These are phyloP conservation scores for Zaprionus lineosus DNA, from an alignment of 2,888 invertebrate genomes.

Conservation along the genomic window DNA sequence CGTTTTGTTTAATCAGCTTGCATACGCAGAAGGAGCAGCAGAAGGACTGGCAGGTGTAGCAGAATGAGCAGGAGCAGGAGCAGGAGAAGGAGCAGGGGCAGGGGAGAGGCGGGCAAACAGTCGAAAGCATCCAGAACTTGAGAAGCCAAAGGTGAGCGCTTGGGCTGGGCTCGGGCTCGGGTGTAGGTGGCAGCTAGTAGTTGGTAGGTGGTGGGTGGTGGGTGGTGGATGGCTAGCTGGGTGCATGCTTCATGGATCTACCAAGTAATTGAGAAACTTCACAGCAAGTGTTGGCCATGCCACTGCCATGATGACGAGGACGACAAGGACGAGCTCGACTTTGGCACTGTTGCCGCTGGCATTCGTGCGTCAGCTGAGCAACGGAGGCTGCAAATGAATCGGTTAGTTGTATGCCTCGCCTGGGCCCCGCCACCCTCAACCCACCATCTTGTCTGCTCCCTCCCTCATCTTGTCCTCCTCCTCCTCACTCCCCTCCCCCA, in stretches of 20 bases:
- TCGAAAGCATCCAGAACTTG: too few species aligned
- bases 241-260: conserved; percentile 20
- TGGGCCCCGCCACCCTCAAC: too few species aligned
- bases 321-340: neutral
- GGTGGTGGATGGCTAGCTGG: neutral
- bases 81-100: neutral
- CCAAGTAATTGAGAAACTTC: conserved; percentile 72
- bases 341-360: conserved; percentile 28
- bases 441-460: too few species aligned
- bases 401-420: conserved; percentile 34
- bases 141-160: neutral
- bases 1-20: conserved; percentile 72
- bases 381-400: conserved; percentile 49
- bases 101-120: neutral
- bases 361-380: conserved; percentile 26
- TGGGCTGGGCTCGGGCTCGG: too few species aligned
- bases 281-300: conserved; percentile 52
- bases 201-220: neutral
- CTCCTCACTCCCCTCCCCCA: neutral
- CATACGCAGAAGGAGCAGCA: conserved; percentile 37
- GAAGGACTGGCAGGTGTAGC: neutral
- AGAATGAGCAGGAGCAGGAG: neutral
- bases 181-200: neutral
- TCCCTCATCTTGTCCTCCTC: neutral
- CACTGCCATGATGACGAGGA: neutral